Evolutionary conservation across 2,113 vertebrate genomes (phyloP).

Genomic region (Loxodonta africana): DNA sequence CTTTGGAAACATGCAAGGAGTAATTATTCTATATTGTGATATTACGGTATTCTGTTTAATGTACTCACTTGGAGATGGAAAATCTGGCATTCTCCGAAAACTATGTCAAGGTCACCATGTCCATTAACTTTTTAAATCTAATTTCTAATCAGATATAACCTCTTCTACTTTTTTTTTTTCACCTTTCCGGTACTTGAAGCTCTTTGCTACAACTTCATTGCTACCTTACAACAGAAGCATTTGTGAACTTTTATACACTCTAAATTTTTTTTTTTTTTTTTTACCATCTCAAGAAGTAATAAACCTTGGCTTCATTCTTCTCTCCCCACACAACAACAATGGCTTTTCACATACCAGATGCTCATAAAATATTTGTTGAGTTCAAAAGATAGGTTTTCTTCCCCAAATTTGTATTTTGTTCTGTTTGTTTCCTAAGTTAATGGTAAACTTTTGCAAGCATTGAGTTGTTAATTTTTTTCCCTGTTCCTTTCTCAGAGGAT

Average conservation of each 20-base stretch:
- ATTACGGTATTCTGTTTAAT: neutral
- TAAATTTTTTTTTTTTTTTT: neutral
- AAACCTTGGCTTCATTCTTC: neutral
- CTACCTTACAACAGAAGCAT: neutral
- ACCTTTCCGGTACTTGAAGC: neutral
- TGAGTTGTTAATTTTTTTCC: too few species aligned
- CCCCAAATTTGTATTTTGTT: too few species aligned
- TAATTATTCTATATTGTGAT: neutral
- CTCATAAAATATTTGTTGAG: too few species aligned
- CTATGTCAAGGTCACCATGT: neutral
- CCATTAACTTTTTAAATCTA: too few species aligned
- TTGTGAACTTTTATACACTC: too few species aligned
- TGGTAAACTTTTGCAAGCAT: too few species aligned
- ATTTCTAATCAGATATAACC: too few species aligned
- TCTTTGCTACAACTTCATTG: neutral
- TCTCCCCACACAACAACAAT: neutral
- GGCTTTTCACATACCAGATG: accelerated
- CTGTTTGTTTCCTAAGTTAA: too few species aligned
- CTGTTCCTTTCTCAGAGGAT: too few species aligned
- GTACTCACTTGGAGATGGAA: neutral
- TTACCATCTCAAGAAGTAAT: neutral
- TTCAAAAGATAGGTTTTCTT: too few species aligned
- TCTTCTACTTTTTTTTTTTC: too few species aligned
- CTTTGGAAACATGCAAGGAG: neutral
- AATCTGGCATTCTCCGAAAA: neutral